A percentile compares a stretch with the other conserved stretches of the same genome.
Evolutionary conservation across 1,140 invertebrate species (phyloP).

Genomic region (Magallana ariakensis): DNA sequence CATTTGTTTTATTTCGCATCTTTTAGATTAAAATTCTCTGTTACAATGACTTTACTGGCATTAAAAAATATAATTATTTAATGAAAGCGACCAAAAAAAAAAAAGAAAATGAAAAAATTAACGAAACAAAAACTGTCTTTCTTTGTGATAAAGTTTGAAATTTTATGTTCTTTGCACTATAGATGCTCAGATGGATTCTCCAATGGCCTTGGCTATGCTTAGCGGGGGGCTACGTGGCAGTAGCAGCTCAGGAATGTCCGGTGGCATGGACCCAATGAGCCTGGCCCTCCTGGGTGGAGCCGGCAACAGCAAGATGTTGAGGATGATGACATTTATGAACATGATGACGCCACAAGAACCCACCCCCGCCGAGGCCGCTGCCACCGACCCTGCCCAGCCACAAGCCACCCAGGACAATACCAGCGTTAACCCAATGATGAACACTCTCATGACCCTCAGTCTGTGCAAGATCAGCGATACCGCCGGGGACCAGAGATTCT

Average conservation of each 20-base stretch:
- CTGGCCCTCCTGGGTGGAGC: not conserved
- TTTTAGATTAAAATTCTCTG: too few relatives aligned
- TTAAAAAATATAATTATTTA: too few relatives aligned
- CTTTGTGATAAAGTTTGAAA: too few relatives aligned
- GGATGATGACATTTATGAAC: slow-evolving; percentile 33
- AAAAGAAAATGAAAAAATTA: too few relatives aligned
- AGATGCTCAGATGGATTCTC: not conserved
- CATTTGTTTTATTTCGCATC: too few relatives aligned
- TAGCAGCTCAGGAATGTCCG: not conserved
- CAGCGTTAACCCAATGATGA: slow-evolving; percentile 5
- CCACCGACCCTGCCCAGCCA: not conserved
- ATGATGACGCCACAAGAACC: not conserved
- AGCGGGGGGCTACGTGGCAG: not conserved
- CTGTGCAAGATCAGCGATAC: slow-evolving; percentile 8
- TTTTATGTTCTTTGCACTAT: not conserved
- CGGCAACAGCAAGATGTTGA: slow-evolving; percentile 18
- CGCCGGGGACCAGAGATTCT: slow-evolving; percentile 14
- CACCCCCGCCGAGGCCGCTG: not conserved
- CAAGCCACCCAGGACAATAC: not conserved
- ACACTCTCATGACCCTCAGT: not conserved
- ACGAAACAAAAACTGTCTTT: too few relatives aligned
- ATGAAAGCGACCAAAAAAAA: too few relatives aligned
- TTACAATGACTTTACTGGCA: too few relatives aligned
- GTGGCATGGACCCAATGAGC: not conserved
- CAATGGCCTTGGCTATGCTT: not conserved